These are phyloP conservation scores for Artemisiospiza belli DNA, from an alignment of 2,113 vertebrate species.

Conservation along the genomic window DNA sequence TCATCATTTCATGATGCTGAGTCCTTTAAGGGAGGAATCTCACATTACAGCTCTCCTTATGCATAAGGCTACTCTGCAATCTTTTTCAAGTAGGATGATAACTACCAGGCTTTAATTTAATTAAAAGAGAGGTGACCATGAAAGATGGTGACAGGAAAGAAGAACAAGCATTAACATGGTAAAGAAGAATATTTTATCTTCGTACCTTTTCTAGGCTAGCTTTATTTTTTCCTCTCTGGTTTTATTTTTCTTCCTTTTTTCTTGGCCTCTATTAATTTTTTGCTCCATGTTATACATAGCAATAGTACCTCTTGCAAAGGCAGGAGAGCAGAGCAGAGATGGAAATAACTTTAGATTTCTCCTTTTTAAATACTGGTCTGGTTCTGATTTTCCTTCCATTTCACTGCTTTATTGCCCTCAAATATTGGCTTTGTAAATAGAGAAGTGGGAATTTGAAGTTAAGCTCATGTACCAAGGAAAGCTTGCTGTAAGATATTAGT, in stretches of 20 bases:
- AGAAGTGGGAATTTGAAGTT: constrained; percentile 6
- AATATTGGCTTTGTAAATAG: constrained; percentile 7
- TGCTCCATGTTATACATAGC: rapidly evolving
- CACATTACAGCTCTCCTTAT: neutral
- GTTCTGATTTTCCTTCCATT: neutral
- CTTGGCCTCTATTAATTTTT: neutral
- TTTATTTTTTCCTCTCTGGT: neutral
- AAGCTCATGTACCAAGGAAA: neutral
- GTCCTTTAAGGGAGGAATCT: neutral
- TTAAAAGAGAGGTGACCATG: neutral
- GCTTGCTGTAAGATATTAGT: neutral
- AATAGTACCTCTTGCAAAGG: neutral
- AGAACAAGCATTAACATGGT: neutral
- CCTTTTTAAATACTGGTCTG: neutral
- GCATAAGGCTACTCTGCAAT: neutral
- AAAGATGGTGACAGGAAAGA: neutral
- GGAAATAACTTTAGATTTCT: neutral
- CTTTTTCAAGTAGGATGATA: neutral
- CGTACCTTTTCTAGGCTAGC: neutral
- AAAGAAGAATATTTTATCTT: neutral
- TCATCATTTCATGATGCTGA: neutral
- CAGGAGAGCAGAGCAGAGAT: neutral
- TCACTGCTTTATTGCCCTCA: neutral
- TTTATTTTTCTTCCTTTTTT: neutral
- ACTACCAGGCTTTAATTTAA: neutral